These are phyloP conservation scores for Oxyruncus cristatus DNA, from an alignment of 2,113 vertebrate species.

Conservation along the genomic window DNA sequence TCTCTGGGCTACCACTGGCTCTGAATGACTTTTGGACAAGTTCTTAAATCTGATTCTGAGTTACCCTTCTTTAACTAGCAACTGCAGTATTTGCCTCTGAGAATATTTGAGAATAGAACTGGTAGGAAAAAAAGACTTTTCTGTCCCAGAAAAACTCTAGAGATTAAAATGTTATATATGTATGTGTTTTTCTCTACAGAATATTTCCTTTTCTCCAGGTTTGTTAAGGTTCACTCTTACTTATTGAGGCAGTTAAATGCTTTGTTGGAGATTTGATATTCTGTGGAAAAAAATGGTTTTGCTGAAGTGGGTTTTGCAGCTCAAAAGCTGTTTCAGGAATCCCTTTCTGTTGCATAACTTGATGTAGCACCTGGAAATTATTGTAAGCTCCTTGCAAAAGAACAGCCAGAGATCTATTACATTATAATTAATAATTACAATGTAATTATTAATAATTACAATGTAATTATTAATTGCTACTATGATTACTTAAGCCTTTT, in stretches of 20 bases:
- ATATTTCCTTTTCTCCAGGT: neutral
- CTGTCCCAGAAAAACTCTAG: neutral
- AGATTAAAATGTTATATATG: neutral
- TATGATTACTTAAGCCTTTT: constrained; percentile 13
- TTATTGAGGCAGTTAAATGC: neutral
- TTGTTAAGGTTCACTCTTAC: neutral
- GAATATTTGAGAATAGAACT: neutral
- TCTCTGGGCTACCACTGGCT: neutral
- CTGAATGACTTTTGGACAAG: neutral
- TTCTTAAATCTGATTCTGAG: neutral
- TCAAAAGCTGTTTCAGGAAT: neutral
- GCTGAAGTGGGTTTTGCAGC: neutral
- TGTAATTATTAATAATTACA: constrained; percentile 17
- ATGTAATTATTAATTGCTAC: constrained; percentile 1
- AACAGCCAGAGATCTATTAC: neutral
- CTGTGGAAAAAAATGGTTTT: neutral
- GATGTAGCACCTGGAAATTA: neutral
- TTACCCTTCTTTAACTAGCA: neutral
- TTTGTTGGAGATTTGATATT: neutral
- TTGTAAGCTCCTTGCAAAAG: constrained; percentile 4
- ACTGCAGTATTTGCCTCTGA: neutral
- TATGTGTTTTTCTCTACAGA: neutral
- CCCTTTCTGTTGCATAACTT: neutral
- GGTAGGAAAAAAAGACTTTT: neutral
- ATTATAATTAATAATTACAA: neutral